Percentiles rank a stretch among this genome's conserved stretches.
Evolutionary conservation across 1,140 invertebrate genomes (phyloP).

Genomic region (Bombus difficillimus): DNA sequence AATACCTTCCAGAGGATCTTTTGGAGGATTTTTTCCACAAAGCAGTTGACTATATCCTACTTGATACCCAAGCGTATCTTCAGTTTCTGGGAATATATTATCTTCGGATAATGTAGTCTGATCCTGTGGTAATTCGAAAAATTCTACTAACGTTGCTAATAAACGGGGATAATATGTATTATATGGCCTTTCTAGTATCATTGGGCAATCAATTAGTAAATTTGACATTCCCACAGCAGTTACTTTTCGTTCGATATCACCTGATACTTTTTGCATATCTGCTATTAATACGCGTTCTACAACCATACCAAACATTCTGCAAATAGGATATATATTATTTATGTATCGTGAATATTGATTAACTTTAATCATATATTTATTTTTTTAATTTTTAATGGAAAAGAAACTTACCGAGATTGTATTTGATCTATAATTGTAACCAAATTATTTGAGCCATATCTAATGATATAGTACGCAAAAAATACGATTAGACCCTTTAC

Average conservation of each 20-base stretch:
- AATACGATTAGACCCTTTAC: conserved; percentile 95
- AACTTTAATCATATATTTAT: not conserved
- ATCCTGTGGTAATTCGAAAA: conserved; percentile 95
- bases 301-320: conserved; percentile 97
- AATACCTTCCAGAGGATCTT: conserved; percentile 87
- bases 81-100: conserved; percentile 91
- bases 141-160: conserved; percentile 89
- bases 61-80: conserved; percentile 94
- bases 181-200: conserved; percentile 87
- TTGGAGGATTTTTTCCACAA: conserved; percentile 89
- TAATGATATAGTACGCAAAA: conserved; percentile 92
- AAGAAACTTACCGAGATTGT: conserved; percentile 88
- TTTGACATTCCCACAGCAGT: conserved; percentile 94
- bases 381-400: not conserved
- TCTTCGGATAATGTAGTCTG: conserved; percentile 91
- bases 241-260: conserved; percentile 92
- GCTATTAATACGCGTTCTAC: conserved; percentile 93
- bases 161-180: conserved; percentile 85
- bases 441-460: conserved; percentile 88
- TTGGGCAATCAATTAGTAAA: conserved; percentile 90
- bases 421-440: conserved; percentile 92
- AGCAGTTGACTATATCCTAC: conserved; percentile 93
- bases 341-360: conserved; percentile 20
- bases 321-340: conserved; percentile 59
- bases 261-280: conserved; percentile 94